These are phyloP conservation scores for Bubo blakistoni DNA, from an alignment of 2,113 vertebrate genomes.

Conservation along the genomic window DNA sequence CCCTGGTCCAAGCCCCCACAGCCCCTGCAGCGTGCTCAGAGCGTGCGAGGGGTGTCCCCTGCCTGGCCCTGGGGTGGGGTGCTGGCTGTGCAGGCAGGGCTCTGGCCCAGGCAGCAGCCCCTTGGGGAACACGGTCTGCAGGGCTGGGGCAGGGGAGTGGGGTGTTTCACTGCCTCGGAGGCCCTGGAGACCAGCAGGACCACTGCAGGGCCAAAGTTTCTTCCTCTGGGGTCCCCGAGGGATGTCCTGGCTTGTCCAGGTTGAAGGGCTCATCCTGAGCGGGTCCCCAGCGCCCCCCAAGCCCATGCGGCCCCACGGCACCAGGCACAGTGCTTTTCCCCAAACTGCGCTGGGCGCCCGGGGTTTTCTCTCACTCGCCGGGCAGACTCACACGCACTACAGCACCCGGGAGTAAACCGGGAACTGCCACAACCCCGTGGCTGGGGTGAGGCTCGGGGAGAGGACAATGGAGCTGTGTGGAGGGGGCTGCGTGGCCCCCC, in stretches of 20 bases:
- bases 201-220: rapidly evolving
- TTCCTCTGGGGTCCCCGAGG: not conserved
- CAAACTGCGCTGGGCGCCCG: rapidly evolving
- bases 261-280: not conserved
- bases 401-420: rapidly evolving
- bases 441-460: not conserved
- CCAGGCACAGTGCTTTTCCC: rapidly evolving
- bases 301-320: rapidly evolving
- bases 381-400: rapidly evolving
- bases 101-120: not conserved
- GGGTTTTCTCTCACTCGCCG: not conserved
- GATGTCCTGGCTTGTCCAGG: not conserved
- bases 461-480: not conserved
- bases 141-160: rapidly evolving
- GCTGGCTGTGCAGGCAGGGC: not conserved
- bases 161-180: not conserved
- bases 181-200: not conserved
- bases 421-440: not conserved
- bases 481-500: rapidly evolving
- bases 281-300: rapidly evolving
- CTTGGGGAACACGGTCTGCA: rapidly evolving
- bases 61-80: not conserved
- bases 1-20: not conserved
- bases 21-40: rapidly evolving
- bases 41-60: not conserved